Percentiles rank a stretch among this genome's conserved stretches.
phyloP scores from a whole-genome alignment of 2,888 invertebrate genomes.

The Leptinotarsa juncta region DNA sequence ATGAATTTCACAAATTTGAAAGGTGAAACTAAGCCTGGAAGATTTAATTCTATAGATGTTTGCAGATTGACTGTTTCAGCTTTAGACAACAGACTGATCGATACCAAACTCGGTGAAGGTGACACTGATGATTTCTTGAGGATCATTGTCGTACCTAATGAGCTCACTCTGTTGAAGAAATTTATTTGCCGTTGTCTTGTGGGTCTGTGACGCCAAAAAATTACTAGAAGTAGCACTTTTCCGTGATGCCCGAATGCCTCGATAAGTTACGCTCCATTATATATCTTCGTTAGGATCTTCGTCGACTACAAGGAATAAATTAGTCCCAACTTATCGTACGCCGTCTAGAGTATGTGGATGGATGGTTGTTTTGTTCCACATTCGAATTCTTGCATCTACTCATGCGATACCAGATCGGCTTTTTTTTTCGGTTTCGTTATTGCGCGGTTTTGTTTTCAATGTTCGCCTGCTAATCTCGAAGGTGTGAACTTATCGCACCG shows the following conservation, averaged over 20 bases:
- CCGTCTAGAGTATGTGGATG: neutral
- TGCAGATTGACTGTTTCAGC: too few relatives aligned
- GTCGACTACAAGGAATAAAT: constrained; percentile 12
- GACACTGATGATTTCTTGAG: too few relatives aligned
- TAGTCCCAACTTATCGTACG: constrained; percentile 12
- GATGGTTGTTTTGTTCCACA: constrained; percentile 15
- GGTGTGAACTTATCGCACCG: constrained; percentile 24
- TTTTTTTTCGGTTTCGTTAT: neutral
- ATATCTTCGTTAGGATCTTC: constrained; percentile 6
- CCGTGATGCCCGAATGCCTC: neutral
- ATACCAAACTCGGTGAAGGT: too few relatives aligned
- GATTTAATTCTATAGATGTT: too few relatives aligned
- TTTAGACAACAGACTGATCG: too few relatives aligned
- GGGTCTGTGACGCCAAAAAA: too few relatives aligned
- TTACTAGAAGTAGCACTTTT: neutral
- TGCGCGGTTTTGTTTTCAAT: constrained; percentile 1
- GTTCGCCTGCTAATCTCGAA: neutral
- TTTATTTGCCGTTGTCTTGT: too few relatives aligned
- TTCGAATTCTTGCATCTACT: constrained; percentile 14
- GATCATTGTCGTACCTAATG: too few relatives aligned
- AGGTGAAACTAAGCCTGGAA: too few relatives aligned
- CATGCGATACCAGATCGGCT: neutral
- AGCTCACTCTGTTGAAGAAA: too few relatives aligned
- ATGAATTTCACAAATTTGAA: too few relatives aligned
- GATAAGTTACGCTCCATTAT: neutral